These are phyloP conservation scores for Grapholita molesta DNA, from an alignment of 1,140 invertebrate genomes.

Conservation along the genomic window DNA sequence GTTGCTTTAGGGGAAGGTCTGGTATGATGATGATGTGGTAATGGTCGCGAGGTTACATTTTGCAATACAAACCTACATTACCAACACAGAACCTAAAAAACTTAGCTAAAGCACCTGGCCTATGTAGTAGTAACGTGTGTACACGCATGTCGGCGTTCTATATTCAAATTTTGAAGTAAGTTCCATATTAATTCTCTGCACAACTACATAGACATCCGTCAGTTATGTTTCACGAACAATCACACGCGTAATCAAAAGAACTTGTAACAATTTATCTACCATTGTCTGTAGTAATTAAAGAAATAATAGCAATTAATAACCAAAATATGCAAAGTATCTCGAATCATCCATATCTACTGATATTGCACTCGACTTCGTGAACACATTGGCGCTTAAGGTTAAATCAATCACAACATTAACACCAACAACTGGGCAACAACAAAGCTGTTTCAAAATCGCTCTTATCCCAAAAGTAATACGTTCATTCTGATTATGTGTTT, in stretches of 20 bases:
- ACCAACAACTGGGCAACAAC: neutral
- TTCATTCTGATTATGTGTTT: neutral
- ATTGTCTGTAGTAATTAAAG: constrained; percentile 1
- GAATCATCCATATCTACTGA: neutral
- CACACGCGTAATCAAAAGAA: neutral
- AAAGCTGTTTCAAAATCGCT: neutral
- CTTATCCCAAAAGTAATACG: neutral
- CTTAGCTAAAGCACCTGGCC: too few species aligned
- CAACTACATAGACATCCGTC: too few species aligned
- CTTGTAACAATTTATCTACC: neutral
- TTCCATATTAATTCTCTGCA: too few species aligned
- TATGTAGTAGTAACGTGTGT: too few species aligned
- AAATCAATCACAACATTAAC: neutral
- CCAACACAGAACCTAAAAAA: too few species aligned
- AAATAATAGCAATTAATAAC: constrained; percentile 12
- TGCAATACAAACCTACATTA: too few species aligned
- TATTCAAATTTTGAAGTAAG: too few species aligned
- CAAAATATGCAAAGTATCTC: constrained; percentile 4
- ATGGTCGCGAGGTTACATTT: too few species aligned
- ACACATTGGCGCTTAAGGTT: constrained; percentile 1
- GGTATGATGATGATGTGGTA: too few species aligned
- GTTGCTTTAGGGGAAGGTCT: too few species aligned
- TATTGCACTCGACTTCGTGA: constrained; percentile 4
- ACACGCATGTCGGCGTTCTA: too few species aligned
- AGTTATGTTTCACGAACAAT: neutral